A percentile compares a stretch with the other conserved stretches of the same genome.
Conservation (phyloP, 2,797 vertebrate species). For the Euthynnus affinis region DNA sequence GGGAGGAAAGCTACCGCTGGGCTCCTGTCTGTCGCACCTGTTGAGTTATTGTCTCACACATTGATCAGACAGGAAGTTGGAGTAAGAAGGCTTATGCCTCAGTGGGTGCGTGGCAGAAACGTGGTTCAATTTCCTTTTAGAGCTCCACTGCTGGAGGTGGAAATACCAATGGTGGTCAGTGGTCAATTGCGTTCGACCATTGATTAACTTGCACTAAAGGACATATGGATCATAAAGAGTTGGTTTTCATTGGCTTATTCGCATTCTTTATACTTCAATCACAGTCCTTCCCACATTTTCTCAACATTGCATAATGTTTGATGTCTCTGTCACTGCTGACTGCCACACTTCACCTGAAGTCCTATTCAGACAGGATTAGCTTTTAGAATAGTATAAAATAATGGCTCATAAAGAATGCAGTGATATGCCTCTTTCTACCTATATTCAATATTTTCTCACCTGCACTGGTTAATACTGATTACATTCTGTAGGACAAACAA, state of each 20-base stretch:
- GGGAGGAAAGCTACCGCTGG: conserved; percentile 79
- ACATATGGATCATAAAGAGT: conserved; percentile 74
- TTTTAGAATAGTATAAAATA: conserved; percentile 7
- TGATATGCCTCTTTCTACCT: not conserved
- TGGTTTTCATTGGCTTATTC: conserved; percentile 37
- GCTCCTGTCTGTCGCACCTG: conserved; percentile 87
- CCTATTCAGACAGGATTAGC: not conserved
- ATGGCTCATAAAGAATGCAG: not conserved
- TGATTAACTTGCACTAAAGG: conserved; percentile 72
- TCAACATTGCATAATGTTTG: conserved; percentile 32
- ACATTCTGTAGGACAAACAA: not conserved
- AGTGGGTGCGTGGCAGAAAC: conserved; percentile 79
- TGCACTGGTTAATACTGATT: not conserved
- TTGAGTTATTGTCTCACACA: conserved; percentile 84
- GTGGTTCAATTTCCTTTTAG: conserved; percentile 84
- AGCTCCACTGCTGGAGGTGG: conserved; percentile 73
- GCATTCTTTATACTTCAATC: conserved; percentile 35
- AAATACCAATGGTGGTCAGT: conserved; percentile 80
- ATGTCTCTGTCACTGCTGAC: conserved; percentile 27
- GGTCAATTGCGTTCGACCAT: conserved; percentile 77
- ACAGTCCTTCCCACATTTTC: conserved; percentile 20
- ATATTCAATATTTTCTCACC: not conserved
- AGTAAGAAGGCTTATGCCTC: conserved; percentile 77
- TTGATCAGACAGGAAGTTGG: conserved; percentile 83
- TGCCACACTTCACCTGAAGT: conserved; percentile 30